Evolutionary conservation across 1,140 invertebrate species (phyloP), one percentile per base, ranked within the genome.

Genomic region (Plectrocnemia conspersa): DNA sequence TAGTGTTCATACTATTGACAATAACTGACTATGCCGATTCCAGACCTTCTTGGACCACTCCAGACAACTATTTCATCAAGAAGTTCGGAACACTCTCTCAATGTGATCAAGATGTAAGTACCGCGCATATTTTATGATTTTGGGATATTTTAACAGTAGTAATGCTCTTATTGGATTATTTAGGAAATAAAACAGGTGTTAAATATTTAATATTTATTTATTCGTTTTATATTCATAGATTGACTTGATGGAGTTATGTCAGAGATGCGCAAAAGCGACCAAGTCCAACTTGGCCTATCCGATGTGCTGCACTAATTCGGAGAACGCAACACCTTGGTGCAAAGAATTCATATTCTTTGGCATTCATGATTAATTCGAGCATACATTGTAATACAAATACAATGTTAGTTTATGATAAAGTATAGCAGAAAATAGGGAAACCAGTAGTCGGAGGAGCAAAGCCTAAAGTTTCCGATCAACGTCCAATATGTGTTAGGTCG

Each of bases 201-300:
- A 9, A 9, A 13, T 7, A 9, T 29, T 7, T 29, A 29, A 29
- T 29, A 13, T 13, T 9, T 9, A 7, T 9, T 29, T 29, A 9
- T 29, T 29, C 7, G 13, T 41, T 41, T 53, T 15, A 54, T 62
- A 13, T 47, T 66, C 64, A 2, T 59, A 73, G 69, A 49, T 45
- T n/a, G 57, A 63, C 18, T 57, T 66, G 15, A 53, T 64, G 35
- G 63, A 62, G 22, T 19, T 72, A 10, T 74, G 71, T 55, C 71
- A 74, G 47, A 59, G 62, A 55, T 74, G 71, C 58, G 71, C 71
- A 2, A 70, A 68, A 47, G 64, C 62, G 23, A 71, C 71, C 0
- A 67, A 68, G 57, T 70, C 69, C 2, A 56, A 53, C 5, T 50
- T 64, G 7, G 69, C 68, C 3, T 72, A 70, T 56, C 69, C 70